phyloP scores from a whole-genome alignment of 2,888 invertebrate species.

The Orthosia gothica region DNA sequence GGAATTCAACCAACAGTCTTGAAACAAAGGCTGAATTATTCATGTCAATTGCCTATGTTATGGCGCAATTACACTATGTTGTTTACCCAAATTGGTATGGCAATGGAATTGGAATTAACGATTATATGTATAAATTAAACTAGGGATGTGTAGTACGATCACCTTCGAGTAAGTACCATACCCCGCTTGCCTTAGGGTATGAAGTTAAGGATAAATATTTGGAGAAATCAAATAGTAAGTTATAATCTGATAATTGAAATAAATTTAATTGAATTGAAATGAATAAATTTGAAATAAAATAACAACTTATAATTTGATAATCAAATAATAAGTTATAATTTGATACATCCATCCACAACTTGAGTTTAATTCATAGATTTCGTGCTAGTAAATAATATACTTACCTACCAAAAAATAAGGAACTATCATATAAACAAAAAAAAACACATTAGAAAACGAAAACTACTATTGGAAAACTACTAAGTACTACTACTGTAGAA shows the following conservation, averaged over 20 bases:
- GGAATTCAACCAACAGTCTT: not conserved
- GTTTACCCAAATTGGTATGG: not conserved
- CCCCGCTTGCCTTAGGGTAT: too few relatives aligned
- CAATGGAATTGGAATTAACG: not conserved
- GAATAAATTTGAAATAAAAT: too few relatives aligned
- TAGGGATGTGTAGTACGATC: not conserved
- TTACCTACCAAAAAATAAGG: not conserved
- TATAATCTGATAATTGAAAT: too few relatives aligned
- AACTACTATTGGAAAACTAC: too few relatives aligned
- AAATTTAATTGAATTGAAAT: too few relatives aligned
- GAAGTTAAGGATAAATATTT: too few relatives aligned
- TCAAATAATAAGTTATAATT: too few relatives aligned
- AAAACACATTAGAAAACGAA: conserved; percentile 10
- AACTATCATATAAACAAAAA: conserved; percentile 1
- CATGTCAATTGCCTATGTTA: not conserved
- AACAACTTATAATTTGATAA: too few relatives aligned
- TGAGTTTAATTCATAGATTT: too few relatives aligned
- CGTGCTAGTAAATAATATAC: too few relatives aligned
- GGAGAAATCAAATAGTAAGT: too few relatives aligned
- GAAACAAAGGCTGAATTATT: conserved; percentile 1
- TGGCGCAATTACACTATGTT: not conserved
- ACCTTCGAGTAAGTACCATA: not conserved
- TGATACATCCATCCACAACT: too few relatives aligned
- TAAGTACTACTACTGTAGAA: conserved; percentile 1
- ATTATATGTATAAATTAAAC: not conserved